Percentiles rank a stretch among this genome's conserved stretches.
Evolutionary conservation across 1,140 invertebrate species (phyloP).

Genomic region (Bombus fervidus): DNA sequence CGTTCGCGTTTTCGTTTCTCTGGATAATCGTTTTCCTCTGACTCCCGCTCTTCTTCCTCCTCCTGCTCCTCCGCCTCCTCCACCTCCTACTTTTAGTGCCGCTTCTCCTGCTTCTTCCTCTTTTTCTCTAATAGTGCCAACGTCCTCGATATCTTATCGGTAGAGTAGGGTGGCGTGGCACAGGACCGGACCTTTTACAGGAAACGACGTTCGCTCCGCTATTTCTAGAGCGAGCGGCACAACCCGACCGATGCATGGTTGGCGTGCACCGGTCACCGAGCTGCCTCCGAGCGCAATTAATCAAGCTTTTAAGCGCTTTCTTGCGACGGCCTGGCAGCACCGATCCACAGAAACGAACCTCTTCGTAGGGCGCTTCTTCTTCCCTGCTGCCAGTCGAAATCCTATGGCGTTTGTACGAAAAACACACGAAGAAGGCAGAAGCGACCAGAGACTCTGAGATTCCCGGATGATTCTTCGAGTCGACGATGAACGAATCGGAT

Average conservation of each 20-base stretch:
- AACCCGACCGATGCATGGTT: slow-evolving; percentile 32
- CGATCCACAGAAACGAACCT: slow-evolving; percentile 10
- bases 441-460: not conserved
- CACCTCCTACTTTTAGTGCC: not conserved
- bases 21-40: not conserved
- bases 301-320: slow-evolving; percentile 39
- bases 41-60: not conserved
- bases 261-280: slow-evolving; percentile 26
- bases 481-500: not conserved
- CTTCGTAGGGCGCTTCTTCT: not conserved
- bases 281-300: slow-evolving; percentile 34
- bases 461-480: not conserved
- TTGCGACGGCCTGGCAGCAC: not conserved
- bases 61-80: not conserved
- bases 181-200: slow-evolving; percentile 11
- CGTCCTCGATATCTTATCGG: slow-evolving; percentile 2
- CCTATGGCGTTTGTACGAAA: too few relatives aligned
- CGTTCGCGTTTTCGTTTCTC: slow-evolving; percentile 2
- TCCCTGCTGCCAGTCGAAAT: not conserved
- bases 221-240: slow-evolving; percentile 7
- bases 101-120: not conserved
- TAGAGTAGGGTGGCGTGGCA: not conserved
- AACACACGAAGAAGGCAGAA: not conserved
- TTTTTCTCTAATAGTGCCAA: not conserved
- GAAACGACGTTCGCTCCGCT: slow-evolving; percentile 7